phyloP scores from a whole-genome alignment of 2,888 invertebrate species.

The Drosophila longiperda region DNA sequence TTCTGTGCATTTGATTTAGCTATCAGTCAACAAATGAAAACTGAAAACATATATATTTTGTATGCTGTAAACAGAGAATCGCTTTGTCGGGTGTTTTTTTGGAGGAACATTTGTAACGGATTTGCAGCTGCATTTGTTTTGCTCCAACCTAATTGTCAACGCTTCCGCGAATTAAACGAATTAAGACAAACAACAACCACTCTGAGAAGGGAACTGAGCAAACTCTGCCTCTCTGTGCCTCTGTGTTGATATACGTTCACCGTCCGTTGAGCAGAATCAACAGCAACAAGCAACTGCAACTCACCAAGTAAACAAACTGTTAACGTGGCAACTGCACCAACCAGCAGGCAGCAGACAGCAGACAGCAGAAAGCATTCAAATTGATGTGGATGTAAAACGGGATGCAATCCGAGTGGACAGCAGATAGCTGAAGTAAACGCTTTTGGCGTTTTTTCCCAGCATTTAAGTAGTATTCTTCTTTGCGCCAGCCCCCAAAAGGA shows the following conservation, averaged over 20 bases:
- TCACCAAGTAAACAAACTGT: constrained; percentile 32
- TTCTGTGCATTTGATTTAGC: not conserved
- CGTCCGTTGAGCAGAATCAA: constrained; percentile 62
- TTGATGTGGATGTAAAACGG: constrained; percentile 2
- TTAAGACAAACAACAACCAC: constrained; percentile 16
- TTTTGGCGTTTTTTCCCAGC: constrained; percentile 39
- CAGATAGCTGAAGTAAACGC: constrained; percentile 32
- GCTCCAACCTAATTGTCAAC: constrained; percentile 39
- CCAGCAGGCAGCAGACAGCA: constrained; percentile 35
- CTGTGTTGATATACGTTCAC: constrained; percentile 68
- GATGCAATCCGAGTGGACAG: constrained; percentile 25
- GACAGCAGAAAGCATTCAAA: constrained; percentile 27
- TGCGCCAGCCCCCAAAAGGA: constrained; percentile 20
- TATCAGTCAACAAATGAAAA: not conserved
- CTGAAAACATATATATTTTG: not conserved
- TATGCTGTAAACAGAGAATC: not conserved
- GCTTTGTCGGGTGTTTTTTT: not conserved
- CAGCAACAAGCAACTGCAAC: constrained; percentile 19
- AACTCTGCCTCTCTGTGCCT: constrained; percentile 40
- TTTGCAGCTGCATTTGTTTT: constrained; percentile 4
- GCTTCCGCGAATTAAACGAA: constrained; percentile 52
- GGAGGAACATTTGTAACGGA: not conserved
- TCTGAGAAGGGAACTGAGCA: constrained; percentile 36
- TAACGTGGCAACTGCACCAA: constrained; percentile 9
- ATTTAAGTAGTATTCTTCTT: constrained; percentile 40